Evolutionary conservation across 23 tunicate genomes (phyloP), one percentile per base, ranked within the genome.

Genomic region (Styela clava): DNA sequence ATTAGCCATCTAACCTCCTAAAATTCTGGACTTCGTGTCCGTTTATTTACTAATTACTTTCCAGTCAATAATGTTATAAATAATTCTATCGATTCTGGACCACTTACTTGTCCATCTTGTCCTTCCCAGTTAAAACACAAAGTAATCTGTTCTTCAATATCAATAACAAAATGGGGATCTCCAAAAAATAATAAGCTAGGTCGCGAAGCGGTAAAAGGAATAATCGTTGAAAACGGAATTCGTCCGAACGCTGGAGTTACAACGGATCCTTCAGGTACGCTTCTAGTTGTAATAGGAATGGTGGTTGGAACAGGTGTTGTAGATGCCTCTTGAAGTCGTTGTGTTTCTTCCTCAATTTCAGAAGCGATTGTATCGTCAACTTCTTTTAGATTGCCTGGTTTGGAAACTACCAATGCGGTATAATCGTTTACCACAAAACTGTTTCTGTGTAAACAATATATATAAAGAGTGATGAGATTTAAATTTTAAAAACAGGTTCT

Each of bases 81-180:
- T n/a, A n/a, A n/a, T n/a, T n/a, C n/a, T n/a, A n/a, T n/a, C n/a
- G n/a, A n/a, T n/a, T n/a, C n/a, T n/a, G n/a, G n/a, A n/a, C n/a
- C n/a, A 23, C 32, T n/a, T 73, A 73, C 78, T 52, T 73, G 78
- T 24, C 78, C 78, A 31, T 73, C 28, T 34, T 34, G 19, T 31
- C 90, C 90, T 21, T 35, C 35, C 90, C 90, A 86, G 67, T 86
- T 81, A 35, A 86, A 86, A 63, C 90, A 86, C 64, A 86, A 26
- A 16, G 85, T 73, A 24, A 82, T 73, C 25, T 86, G 79, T 35
- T 56, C 31, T 5, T 72, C 79, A 16, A 86, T 25, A 29, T 74
- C 85, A 28, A 86, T 62, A 34, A 86, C 73, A 28, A 86, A 77
- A 64, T 86, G 90, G 2, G 90, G 90, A 33, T 86, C 90, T 19